Conservation (phyloP, 1,140 invertebrate species). For the Micrasema longulum region DNA sequence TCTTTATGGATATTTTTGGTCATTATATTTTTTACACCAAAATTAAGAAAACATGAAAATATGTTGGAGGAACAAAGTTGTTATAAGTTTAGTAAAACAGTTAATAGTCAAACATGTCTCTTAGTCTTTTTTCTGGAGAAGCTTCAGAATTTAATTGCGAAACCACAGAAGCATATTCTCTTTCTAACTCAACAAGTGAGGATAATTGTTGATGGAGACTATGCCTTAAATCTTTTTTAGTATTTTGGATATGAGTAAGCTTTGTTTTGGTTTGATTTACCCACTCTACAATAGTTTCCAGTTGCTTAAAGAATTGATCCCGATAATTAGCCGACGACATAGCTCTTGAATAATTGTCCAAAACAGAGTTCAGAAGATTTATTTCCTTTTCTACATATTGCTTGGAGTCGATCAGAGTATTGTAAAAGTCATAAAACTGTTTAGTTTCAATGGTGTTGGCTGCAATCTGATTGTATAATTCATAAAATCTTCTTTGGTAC, state of each 20-base stretch:
- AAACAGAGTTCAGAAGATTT: constrained; percentile 42
- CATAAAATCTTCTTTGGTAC: constrained; percentile 41
- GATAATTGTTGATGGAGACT: constrained; percentile 24
- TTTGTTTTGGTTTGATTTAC: constrained; percentile 39
- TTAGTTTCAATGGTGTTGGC: constrained; percentile 45
- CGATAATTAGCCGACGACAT: constrained; percentile 43
- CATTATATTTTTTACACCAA: no score
- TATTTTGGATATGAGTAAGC: not conserved
- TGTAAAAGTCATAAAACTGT: constrained; percentile 42
- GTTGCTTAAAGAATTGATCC: constrained; percentile 41
- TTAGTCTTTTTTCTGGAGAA: constrained; percentile 22
- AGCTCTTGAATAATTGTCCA: constrained; percentile 44
- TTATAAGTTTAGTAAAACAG: no score
- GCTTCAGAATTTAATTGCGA: constrained; percentile 28
- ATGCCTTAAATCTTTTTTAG: constrained; percentile 10
- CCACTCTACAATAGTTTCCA: constrained; percentile 41
- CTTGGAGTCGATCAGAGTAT: constrained; percentile 43
- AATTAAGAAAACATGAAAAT: no score
- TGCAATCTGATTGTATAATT: constrained; percentile 41
- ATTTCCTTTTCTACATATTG: constrained; percentile 41
- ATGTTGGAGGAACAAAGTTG: no score
- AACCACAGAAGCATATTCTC: constrained; percentile 32
- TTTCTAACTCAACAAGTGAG: constrained; percentile 24
- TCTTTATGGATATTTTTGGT: no score
- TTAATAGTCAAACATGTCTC: constrained; percentile 16